Evolutionary conservation across 2,888 invertebrate species (phyloP).

Genomic region (Mimas tiliae): DNA sequence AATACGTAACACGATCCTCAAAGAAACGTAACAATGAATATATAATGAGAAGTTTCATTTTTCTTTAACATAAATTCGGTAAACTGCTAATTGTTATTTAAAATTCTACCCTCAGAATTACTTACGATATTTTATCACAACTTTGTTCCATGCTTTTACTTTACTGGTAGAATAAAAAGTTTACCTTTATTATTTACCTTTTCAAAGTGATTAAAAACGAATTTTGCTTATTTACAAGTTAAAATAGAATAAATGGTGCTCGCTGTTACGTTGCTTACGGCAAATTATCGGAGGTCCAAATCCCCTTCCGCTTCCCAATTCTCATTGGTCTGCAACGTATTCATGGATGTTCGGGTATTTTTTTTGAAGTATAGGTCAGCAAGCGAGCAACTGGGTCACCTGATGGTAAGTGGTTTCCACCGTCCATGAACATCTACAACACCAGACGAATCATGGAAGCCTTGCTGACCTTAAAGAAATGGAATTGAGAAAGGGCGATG

Average conservation of each 20-base stretch:
- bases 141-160: not conserved
- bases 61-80: not conserved
- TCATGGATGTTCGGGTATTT: no score
- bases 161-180: not conserved
- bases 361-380: no score
- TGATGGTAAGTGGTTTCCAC: no score
- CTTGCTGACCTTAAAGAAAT: no score
- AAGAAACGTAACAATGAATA: conserved; percentile 4
- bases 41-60: not conserved
- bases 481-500: no score
- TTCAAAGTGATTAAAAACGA: not conserved
- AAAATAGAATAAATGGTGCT: not conserved
- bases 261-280: no score
- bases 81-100: conserved; percentile 6
- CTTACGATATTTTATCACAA: not conserved
- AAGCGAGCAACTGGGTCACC: no score
- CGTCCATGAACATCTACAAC: no score
- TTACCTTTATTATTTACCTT: not conserved
- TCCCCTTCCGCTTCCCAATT: no score
- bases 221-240: not conserved
- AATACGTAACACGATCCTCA: not conserved
- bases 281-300: no score
- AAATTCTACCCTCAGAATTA: conserved; percentile 12
- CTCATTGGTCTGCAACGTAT: no score
- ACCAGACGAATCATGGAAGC: no score